Conservation (phyloP, 2,797 vertebrate genomes). For the Saguinus oedipus region DNA sequence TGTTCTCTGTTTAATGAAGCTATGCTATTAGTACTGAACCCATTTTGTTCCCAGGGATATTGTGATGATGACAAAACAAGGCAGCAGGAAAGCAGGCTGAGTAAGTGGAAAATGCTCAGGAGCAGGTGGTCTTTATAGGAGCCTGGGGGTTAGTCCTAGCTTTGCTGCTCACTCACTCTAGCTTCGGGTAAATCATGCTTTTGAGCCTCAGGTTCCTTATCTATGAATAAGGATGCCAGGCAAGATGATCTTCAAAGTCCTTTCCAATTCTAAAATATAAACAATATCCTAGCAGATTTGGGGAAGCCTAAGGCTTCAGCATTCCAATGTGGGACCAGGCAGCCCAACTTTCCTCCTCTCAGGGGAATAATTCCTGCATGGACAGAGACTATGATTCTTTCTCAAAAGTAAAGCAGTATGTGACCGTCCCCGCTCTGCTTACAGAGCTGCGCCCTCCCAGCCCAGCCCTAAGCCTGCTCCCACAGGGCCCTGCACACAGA, state of each 20-base stretch:
- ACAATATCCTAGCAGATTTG: neutral
- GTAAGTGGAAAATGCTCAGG: neutral
- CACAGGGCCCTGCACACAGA: slow-evolving; percentile 63
- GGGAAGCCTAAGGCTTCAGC: neutral
- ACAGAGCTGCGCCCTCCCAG: neutral
- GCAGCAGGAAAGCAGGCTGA: neutral
- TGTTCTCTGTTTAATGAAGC: neutral
- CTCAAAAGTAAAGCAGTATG: slow-evolving; percentile 56
- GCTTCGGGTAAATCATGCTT: neutral
- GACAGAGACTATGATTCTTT: neutral
- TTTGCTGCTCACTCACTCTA: neutral
- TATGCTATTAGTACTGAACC: neutral
- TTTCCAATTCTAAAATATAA: neutral
- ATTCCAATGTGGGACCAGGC: neutral
- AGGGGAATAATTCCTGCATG: neutral
- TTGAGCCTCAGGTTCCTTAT: neutral
- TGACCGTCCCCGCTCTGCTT: neutral
- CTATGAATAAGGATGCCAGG: neutral
- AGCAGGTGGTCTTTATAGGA: neutral
- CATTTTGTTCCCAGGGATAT: neutral
- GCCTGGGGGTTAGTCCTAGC: neutral
- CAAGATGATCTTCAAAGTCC: neutral
- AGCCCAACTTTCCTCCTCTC: neutral
- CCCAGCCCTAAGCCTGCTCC: slow-evolving; percentile 36
- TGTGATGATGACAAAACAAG: neutral